Percentiles rank a stretch among this genome's conserved stretches.
Evolutionary conservation across 2,113 vertebrate species (phyloP).

Genomic region (Porphyrio hochstetteri): DNA sequence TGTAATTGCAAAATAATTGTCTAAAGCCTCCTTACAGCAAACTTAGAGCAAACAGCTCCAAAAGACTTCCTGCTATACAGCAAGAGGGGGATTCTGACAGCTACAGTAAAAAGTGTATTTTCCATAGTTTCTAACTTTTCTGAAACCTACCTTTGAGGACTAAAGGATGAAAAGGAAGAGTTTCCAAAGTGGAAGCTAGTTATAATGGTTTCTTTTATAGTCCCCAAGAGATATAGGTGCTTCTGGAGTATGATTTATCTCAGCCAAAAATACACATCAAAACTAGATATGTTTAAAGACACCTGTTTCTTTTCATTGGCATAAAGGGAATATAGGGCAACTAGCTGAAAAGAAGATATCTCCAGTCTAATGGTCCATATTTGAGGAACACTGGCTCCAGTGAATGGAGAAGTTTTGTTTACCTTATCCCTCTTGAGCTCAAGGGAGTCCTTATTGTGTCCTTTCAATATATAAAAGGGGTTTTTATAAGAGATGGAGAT

Average conservation of each 20-base stretch:
- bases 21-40: background rate
- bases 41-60: background rate
- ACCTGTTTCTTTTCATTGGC: background rate
- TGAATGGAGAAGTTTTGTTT: background rate
- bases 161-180: background rate
- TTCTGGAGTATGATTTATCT: background rate
- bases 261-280: conserved; percentile 11
- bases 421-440: background rate
- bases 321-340: background rate
- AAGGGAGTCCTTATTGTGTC: background rate
- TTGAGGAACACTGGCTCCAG: background rate
- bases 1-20: background rate
- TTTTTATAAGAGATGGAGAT: background rate
- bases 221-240: background rate
- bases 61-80: background rate
- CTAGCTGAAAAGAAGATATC: background rate
- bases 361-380: background rate
- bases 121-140: background rate
- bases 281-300: background rate
- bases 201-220: background rate
- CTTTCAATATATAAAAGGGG: background rate
- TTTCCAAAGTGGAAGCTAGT: background rate
- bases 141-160: background rate
- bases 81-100: background rate
- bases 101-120: background rate